A percentile compares a stretch with the other conserved stretches of the same genome.
Conservation (phyloP, 2,113 vertebrate species). For the Saimiri boliviensis region DNA sequence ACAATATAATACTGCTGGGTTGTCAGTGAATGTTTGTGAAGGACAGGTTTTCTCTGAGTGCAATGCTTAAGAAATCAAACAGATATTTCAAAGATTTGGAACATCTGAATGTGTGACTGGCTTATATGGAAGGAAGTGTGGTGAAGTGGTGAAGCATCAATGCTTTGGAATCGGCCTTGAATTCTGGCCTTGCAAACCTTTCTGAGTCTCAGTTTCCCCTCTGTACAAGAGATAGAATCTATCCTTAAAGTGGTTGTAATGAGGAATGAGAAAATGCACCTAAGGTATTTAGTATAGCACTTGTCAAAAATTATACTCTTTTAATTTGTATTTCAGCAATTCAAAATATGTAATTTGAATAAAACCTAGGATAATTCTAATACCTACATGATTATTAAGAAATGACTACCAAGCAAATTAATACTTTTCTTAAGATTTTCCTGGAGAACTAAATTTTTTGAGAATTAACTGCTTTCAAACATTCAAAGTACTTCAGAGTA, state of each 20-base stretch:
- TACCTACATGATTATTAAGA: background rate
- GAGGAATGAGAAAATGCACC: background rate
- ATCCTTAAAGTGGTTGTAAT: background rate
- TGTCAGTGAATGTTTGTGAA: background rate
- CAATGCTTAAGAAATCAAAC: background rate
- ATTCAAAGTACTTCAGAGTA: background rate
- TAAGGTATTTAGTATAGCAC: background rate
- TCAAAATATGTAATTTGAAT: background rate
- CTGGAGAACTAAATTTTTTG: background rate
- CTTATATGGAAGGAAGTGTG: background rate
- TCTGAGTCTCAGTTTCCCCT: background rate
- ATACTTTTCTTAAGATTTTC: slow-evolving; percentile 17
- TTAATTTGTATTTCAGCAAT: slow-evolving; percentile 24
- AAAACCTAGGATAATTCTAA: background rate
- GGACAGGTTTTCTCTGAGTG: background rate
- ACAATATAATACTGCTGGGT: background rate
- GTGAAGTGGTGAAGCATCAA: background rate
- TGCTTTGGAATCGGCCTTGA: background rate
- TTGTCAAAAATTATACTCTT: background rate
- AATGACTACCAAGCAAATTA: background rate
- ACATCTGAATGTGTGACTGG: background rate
- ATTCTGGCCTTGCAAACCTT: background rate
- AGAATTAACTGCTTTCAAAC: background rate
- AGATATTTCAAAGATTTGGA: background rate
- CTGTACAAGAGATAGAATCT: background rate